Conservation (phyloP, 37 sponge, comb jelly and placozoan genomes). For the Cladorhizidae sp. region DNA sequence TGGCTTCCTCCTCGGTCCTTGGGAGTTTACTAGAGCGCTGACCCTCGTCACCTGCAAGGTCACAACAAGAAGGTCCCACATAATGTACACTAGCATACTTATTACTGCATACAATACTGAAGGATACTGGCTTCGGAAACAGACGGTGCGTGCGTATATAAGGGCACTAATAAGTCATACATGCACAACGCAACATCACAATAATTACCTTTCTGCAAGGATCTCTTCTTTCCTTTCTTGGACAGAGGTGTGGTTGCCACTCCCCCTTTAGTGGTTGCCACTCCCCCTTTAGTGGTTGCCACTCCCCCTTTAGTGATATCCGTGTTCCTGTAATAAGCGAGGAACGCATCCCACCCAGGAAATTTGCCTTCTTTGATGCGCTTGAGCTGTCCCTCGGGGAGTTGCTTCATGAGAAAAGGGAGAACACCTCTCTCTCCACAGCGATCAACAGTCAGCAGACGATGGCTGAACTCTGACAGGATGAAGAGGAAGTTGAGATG, state of each 20-base stretch:
- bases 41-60: not conserved
- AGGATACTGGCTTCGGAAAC: too few species aligned
- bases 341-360: conserved; percentile 23
- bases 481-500: conserved; percentile 86
- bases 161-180: too few species aligned
- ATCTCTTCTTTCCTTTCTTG: conserved; percentile 8
- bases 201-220: not conserved
- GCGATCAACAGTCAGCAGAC: conserved; percentile 86
- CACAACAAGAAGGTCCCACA: not conserved
- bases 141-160: too few species aligned
- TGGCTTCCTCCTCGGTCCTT: conserved; percentile 14
- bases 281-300: not conserved
- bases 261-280: not conserved
- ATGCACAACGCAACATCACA: too few species aligned
- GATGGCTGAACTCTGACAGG: conserved; percentile 81
- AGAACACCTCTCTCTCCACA: conserved; percentile 75
- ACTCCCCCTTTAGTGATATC: not conserved
- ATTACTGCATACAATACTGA: too few species aligned
- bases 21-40: conserved; percentile 11
- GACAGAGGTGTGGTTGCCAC: not conserved
- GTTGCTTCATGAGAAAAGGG: conserved; percentile 30
- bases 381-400: not conserved
- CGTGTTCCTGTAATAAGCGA: conserved; percentile 14
- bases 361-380: not conserved
- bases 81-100: not conserved